Evolutionary conservation across 1,140 invertebrate species (phyloP).

Genomic region (Meloidogyne hapla): DNA sequence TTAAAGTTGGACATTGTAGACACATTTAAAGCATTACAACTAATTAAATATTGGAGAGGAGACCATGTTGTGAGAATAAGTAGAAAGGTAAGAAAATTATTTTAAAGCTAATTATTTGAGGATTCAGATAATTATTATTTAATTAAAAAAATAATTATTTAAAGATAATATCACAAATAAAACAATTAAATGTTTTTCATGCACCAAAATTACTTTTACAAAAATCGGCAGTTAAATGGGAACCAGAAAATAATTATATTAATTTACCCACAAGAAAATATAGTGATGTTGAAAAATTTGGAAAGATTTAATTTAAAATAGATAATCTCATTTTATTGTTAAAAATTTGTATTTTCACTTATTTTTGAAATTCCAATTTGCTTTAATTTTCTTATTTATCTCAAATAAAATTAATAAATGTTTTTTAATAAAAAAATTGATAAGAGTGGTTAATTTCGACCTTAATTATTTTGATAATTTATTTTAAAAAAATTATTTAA

Average conservation of each 20-base stretch:
- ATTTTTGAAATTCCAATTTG: no score
- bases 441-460: no score
- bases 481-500: no score
- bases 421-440: no score
- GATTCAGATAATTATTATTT: no score
- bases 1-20: constrained; percentile 32
- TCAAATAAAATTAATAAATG: neutral
- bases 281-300: neutral
- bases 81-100: neutral
- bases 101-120: no score
- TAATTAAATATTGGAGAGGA: constrained; percentile 50
- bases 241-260: neutral
- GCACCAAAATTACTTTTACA: constrained; percentile 32
- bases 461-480: no score
- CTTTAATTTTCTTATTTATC: neutral
- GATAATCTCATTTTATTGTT: no score
- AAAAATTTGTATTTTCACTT: no score
- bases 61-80: constrained; percentile 38
- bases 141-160: neutral
- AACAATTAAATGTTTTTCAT: constrained; percentile 36
- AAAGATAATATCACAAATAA: constrained; percentile 32
- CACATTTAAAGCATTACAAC: constrained; percentile 47
- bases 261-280: neutral
- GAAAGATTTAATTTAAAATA: neutral
- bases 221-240: constrained; percentile 30